Base-by-base conservation (phyloP, 64 coral and sea anemone genomes). In the Porites lutea region DNA sequence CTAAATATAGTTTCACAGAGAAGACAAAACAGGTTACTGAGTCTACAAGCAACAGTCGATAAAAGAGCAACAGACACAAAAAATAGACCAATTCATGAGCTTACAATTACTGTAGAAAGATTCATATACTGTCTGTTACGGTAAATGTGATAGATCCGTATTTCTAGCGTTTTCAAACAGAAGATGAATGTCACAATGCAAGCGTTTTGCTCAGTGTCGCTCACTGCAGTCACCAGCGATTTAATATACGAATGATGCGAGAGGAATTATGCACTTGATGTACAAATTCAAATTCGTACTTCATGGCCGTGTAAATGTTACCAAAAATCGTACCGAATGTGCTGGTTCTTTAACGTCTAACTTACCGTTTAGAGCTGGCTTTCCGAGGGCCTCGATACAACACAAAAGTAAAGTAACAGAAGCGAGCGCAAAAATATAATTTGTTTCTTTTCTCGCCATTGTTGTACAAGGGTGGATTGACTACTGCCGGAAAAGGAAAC, bases 281-380 rank as follows among this genome's bases (percentile, higher is more conserved):
- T 61, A 44, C 18, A 27, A 19, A 59, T 66, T 45, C 59, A 63
- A 44, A 8, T 45, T 37, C 27, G 27, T 37, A 37, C 27, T 45
- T 27, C 37, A 5, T 14, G 72, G 13, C 12, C 48, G 13, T 65
- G 13, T 45, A 13, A 52, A 8, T 43, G 48, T 37, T 37, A 65
- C 45, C 8, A 14, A 2, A 48, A 18, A 47, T 2, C 7, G 23
- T 46, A 45, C 1, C 12, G n/a, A 12, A n/a, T 11, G 3, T 3
- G 46, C 13, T 4, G 1, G 19, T 22, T 12, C 50, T 14, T 7
- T 7, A 9, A 21, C 48, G 7, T 4, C 5, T 47, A 0, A 3
- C 86, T 58, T 88, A 88, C 86, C 86, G 58, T 88, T 75, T 4
- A 88, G 48, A 59, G 72, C 58, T 58, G 86, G 86, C 57, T 74